phyloP scores from a whole-genome alignment of 1,140 invertebrate genomes.

The Zophobas morio region DNA sequence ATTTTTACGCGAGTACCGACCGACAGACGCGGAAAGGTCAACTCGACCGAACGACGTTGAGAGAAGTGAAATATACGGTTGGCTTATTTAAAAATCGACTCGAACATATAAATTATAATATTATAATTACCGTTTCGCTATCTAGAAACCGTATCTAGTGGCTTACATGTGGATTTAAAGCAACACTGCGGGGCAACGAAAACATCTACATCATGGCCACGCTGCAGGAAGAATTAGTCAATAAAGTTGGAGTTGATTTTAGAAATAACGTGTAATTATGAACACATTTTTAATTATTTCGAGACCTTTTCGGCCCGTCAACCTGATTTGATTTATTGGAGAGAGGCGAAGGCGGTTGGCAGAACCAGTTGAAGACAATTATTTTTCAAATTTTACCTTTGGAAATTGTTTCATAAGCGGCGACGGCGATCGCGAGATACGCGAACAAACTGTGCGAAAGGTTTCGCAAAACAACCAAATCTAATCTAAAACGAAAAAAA shows the following conservation, averaged over 20 bases:
- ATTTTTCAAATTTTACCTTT: no score
- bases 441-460: no score
- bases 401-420: no score
- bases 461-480: no score
- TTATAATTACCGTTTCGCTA: conserved; percentile 40
- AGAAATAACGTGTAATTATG: no score
- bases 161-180: conserved; percentile 28
- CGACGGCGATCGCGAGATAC: no score
- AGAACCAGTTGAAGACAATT: no score
- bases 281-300: no score
- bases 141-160: conserved; percentile 28
- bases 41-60: conserved; percentile 4
- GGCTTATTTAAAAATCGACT: conserved; percentile 19
- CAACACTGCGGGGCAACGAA: conserved; percentile 14
- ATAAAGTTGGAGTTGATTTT: background rate
- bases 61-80: conserved; percentile 1
- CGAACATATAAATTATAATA: conserved; percentile 43
- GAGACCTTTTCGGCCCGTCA: no score
- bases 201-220: conserved; percentile 29
- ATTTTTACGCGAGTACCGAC: conserved; percentile 2
- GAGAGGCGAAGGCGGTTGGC: no score
- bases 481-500: no score
- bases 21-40: conserved; percentile 13
- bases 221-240: background rate
- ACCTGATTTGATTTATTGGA: no score